Percentiles rank a stretch among this genome's conserved stretches.
These are phyloP conservation scores for Rhinopomastus cyanomelas DNA, from an alignment of 2,113 vertebrate species.

Conservation along the genomic window DNA sequence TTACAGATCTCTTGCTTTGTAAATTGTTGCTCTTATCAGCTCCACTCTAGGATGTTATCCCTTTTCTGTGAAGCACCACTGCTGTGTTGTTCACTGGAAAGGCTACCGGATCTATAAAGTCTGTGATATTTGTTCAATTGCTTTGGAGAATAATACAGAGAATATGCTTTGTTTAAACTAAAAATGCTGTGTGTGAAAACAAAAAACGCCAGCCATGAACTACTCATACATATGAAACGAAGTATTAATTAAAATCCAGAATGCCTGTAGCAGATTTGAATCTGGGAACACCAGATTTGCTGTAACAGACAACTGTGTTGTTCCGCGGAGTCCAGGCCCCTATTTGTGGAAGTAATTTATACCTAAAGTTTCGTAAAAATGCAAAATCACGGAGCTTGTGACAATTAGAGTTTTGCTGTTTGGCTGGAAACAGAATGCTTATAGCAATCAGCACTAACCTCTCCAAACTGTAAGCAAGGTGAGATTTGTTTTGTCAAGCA, in stretches of 20 bases:
- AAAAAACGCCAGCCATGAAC: neutral
- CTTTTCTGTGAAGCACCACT: conserved; percentile 62
- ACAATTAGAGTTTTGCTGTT: neutral
- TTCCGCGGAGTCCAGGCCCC: neutral
- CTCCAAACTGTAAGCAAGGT: neutral
- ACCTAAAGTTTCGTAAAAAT: neutral
- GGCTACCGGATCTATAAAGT: conserved; percentile 27
- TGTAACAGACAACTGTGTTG: neutral
- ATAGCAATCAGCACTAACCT: neutral
- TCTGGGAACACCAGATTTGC: conserved; percentile 31
- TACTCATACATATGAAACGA: conserved; percentile 49
- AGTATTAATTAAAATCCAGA: conserved; percentile 58
- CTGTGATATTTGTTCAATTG: conserved; percentile 34
- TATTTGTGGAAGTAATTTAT: neutral
- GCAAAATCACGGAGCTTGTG: neutral
- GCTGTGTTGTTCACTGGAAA: conserved; percentile 15
- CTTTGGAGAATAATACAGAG: conserved; percentile 16
- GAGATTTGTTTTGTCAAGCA: neutral
- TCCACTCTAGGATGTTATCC: conserved; percentile 48
- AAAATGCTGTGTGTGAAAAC: neutral
- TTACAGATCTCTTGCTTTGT: conserved; percentile 63
- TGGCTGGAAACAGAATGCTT: neutral
- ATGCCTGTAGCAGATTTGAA: conserved; percentile 30
- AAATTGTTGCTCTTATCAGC: conserved; percentile 70
- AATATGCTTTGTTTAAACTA: neutral